A percentile compares a stretch with the other conserved stretches of the same genome.
These are phyloP conservation scores for Tonatia bakeri DNA, from an alignment of 2,113 vertebrate species.

Conservation along the genomic window DNA sequence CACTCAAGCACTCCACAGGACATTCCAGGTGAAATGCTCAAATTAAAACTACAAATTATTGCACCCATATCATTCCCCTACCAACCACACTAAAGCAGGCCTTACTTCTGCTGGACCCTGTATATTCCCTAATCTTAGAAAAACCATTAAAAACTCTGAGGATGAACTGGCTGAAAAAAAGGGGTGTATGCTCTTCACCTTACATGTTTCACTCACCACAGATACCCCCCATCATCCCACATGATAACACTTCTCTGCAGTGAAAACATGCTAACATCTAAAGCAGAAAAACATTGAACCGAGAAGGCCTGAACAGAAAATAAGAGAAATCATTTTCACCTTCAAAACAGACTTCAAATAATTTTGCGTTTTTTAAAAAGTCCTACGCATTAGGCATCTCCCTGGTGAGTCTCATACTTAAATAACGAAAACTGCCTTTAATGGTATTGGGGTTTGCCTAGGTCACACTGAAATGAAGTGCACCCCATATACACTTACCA, in stretches of 20 bases:
- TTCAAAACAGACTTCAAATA: slow-evolving; percentile 7
- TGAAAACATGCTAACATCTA: background rate
- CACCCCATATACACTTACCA: background rate
- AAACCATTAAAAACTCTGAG: background rate
- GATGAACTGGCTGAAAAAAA: background rate
- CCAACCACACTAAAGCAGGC: no score
- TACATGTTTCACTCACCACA: background rate
- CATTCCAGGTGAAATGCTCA: no score
- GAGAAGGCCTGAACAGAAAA: background rate
- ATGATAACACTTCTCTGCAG: background rate
- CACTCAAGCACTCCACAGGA: no score
- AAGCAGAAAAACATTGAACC: background rate
- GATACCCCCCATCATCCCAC: background rate
- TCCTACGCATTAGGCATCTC: background rate
- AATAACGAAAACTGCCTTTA: background rate
- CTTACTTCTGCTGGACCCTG: no score
- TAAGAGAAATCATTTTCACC: background rate
- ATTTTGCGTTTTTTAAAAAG: background rate
- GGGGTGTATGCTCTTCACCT: background rate
- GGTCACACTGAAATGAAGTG: background rate
- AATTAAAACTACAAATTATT: no score
- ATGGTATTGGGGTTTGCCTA: background rate
- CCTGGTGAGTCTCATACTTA: background rate
- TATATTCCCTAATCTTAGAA: background rate
- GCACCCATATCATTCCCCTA: no score